Evolutionary conservation across 2,113 vertebrate genomes (phyloP).

Genomic region (Gambusia affinis): DNA sequence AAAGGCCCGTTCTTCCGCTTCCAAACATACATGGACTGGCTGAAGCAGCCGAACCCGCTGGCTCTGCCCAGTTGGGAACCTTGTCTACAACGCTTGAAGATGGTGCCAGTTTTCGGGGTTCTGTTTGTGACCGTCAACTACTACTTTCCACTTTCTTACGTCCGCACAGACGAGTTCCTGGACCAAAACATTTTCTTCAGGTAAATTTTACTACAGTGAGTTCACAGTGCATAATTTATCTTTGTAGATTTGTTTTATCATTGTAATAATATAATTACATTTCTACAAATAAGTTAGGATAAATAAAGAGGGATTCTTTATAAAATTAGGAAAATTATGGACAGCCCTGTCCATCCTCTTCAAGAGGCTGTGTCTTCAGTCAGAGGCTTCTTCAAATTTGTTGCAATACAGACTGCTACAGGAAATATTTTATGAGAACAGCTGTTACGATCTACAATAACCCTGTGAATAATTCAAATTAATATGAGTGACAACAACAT

Average conservation of each 20-base stretch:
- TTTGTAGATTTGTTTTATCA: neutral
- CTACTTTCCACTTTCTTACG: slow-evolving; percentile 85
- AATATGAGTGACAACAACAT: too few species aligned
- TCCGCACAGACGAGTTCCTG: slow-evolving; percentile 84
- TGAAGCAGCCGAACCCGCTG: slow-evolving; percentile 81
- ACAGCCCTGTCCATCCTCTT: too few species aligned
- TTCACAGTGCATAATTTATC: neutral
- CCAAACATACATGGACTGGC: slow-evolving; percentile 87
- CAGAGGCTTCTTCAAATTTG: too few species aligned
- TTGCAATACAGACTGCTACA: too few species aligned
- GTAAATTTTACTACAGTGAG: slow-evolving; percentile 35
- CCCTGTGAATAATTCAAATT: too few species aligned
- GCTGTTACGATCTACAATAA: too few species aligned
- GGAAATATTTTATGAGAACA: too few species aligned
- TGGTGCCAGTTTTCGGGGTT: slow-evolving; percentile 83
- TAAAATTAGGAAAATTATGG: too few species aligned
- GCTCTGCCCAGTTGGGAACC: slow-evolving; percentile 82
- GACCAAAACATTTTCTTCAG: slow-evolving; percentile 79
- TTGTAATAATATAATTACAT: neutral
- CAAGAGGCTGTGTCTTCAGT: too few species aligned
- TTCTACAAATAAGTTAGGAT: too few species aligned
- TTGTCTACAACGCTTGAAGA: slow-evolving; percentile 81
- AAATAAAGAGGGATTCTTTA: too few species aligned
- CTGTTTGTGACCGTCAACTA: slow-evolving; percentile 83
- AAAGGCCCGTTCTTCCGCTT: slow-evolving; percentile 91